Base-by-base conservation (phyloP, 2,888 invertebrate genomes). In the Apantesis nais region DNA sequence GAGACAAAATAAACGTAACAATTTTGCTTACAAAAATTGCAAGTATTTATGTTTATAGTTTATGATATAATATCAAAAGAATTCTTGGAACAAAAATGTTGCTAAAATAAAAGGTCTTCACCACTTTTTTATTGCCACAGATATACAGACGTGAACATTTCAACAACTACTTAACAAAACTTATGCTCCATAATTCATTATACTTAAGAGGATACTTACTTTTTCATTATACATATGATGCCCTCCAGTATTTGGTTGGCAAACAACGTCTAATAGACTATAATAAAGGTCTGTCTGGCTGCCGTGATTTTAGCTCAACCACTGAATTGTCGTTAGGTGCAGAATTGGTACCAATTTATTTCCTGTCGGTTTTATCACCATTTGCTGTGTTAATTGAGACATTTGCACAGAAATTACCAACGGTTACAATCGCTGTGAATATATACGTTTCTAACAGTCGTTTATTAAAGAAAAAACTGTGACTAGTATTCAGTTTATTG, bases 341-440 rank as follows among this genome's bases (percentile, higher is more conserved):
- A 85, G 89, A 91, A 92, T 91, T 88, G 87, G 81, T 76, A 78
- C 84, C 86, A 89, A 91, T 92, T 90, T 90, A 91, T 90, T 90
- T 86, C 75, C 78, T 83, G 90, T 89, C 89, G 88, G 88, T 85
- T 89, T 90, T 89, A 91, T 91, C 88, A 87, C 85, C 85, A 86
- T 88, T 89, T 90, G 86, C 86, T 83, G 85, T 89, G 90, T 89
- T 91, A 92, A 92, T 92, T 92, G 90, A 91, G 91, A 90, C 91
- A 92, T 92, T 92, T 92, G 89, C 90, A 88, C 86, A 86, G 87
- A 88, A 90, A 91, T 92, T 86, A 85, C 86, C 80, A 73, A 81
- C 82, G 83, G 85, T 84, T 77, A 79, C 70, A 84, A 72, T 76
- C 78, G 78, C 78, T 87, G 86, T 83, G 79, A 80, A 84, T 82